Evolutionary conservation across 2,797 vertebrate species (phyloP).

Genomic region (Siniperca undulata): DNA sequence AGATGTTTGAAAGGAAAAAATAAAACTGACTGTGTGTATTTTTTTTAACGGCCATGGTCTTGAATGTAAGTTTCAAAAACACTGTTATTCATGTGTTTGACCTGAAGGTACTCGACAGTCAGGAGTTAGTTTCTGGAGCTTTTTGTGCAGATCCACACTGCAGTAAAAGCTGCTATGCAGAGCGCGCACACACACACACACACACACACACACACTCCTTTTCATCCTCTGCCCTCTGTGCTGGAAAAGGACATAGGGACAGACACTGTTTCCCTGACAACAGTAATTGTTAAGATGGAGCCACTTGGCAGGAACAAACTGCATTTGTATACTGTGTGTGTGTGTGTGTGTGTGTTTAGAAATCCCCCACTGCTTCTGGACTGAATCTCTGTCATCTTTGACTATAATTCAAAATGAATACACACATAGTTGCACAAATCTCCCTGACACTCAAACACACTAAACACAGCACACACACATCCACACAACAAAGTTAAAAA

Average conservation of each 20-base stretch:
- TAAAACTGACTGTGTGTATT: neutral
- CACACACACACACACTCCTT: constrained; percentile 20
- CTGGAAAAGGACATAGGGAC: constrained; percentile 50
- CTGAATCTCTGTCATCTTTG: constrained; percentile 7
- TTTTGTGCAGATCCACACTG: neutral
- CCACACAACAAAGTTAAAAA: too few relatives aligned
- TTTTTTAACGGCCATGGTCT: neutral
- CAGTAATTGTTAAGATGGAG: constrained; percentile 81
- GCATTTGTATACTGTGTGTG: constrained; percentile 25
- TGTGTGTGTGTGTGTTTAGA: constrained; percentile 8
- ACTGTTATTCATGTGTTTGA: neutral
- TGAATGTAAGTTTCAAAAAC: neutral
- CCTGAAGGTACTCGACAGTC: neutral
- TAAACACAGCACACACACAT: too few relatives aligned
- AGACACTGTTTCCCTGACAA: constrained; percentile 87
- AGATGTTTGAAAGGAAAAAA: constrained; percentile 25
- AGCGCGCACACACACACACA: neutral
- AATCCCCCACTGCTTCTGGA: constrained; percentile 20
- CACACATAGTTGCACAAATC: neutral
- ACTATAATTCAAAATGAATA: constrained; percentile 15
- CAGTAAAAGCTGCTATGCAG: neutral
- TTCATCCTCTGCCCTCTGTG: constrained; percentile 34
- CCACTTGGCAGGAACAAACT: constrained; percentile 77
- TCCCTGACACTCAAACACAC: neutral
- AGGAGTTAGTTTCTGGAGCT: neutral